Base-by-base conservation (phyloP, 2,797 vertebrate species). In the Decapterus maruadsi region DNA sequence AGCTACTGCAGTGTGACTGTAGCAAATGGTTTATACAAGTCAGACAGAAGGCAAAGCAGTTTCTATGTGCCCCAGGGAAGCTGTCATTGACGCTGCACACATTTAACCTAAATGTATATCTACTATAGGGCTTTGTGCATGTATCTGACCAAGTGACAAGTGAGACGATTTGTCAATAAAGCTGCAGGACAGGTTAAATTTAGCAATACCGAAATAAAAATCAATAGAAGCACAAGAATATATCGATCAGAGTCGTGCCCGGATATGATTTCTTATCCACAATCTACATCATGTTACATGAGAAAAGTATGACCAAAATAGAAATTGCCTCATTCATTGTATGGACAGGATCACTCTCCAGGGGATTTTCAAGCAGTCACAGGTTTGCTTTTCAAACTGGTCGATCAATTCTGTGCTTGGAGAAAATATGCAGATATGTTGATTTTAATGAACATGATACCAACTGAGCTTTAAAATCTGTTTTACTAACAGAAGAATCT, bases 241-340 rank as follows among this genome's bases (percentile, higher is more conserved):
- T 54, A 87, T 89, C 20, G 76, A 90, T 84, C 66, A 7, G 9
- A 40, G 34, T 58, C 50, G 54, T 45, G 58, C 61, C 29, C 22
- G 62, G 59, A 78, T 83, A 69, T 64, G 16, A 34, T 80, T 75
- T 77, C 50, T 75, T 72, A 77, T 87, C 17, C 19, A 62, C 81
- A 46, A 71, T 65, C 68, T 38, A 38, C 70, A 57, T 72, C 70
- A 60, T 73, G 81, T 89, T 75, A 89, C 80, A 80, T 2, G 64
- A 73, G 60, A 76, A 78, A 79, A 75, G 54, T 22, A 62, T 57
- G 77, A 63, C 81, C 38, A 34, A 90, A 88, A 89, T 79, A 90
- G 86, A 86, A 81, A 87, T 76, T 6, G 66, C 42, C 78, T 90
- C 66, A 82, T 83, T 87, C 85, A 75, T 74, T 77, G 50, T 51